phyloP scores from a whole-genome alignment of 2,113 vertebrate genomes.

The Melospiza georgiana region DNA sequence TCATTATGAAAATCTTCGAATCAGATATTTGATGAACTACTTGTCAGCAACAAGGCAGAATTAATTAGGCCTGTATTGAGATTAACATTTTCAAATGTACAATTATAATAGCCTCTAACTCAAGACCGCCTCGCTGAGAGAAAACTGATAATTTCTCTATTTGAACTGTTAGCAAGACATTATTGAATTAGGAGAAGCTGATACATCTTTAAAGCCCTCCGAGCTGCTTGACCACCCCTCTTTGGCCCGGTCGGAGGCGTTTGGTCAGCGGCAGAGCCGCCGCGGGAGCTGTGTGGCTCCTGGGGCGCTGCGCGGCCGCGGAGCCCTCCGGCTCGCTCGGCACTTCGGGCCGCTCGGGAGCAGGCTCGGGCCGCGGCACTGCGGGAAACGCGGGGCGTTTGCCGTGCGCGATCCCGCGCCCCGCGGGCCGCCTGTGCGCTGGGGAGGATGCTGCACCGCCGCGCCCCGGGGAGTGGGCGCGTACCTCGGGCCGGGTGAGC shows the following conservation, averaged over 20 bases:
- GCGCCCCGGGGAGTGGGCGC: neutral
- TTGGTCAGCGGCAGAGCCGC: neutral
- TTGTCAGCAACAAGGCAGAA: slow-evolving; percentile 81
- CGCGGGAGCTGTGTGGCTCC: neutral
- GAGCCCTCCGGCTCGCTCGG: neutral
- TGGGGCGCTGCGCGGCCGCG: neutral
- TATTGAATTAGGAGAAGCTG: slow-evolving; percentile 74
- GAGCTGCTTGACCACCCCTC: slow-evolving; percentile 36
- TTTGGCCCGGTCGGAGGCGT: neutral
- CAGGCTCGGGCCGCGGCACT: neutral
- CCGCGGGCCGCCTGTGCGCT: neutral
- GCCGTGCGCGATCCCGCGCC: no score
- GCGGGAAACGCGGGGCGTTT: neutral
- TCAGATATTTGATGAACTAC: slow-evolving; percentile 83
- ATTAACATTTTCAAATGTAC: slow-evolving; percentile 78
- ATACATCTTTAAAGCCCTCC: slow-evolving; percentile 18
- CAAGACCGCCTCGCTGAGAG: slow-evolving; percentile 74
- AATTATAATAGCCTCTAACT: slow-evolving; percentile 75
- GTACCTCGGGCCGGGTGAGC: neutral
- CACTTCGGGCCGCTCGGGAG: neutral
- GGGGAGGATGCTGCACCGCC: neutral
- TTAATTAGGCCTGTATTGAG: slow-evolving; percentile 80
- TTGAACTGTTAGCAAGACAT: slow-evolving; percentile 75
- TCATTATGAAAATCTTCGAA: slow-evolving; percentile 83
- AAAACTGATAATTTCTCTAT: slow-evolving; percentile 83